phyloP scores from a whole-genome alignment of 2,113 vertebrate genomes.

The Upupa epops region DNA sequence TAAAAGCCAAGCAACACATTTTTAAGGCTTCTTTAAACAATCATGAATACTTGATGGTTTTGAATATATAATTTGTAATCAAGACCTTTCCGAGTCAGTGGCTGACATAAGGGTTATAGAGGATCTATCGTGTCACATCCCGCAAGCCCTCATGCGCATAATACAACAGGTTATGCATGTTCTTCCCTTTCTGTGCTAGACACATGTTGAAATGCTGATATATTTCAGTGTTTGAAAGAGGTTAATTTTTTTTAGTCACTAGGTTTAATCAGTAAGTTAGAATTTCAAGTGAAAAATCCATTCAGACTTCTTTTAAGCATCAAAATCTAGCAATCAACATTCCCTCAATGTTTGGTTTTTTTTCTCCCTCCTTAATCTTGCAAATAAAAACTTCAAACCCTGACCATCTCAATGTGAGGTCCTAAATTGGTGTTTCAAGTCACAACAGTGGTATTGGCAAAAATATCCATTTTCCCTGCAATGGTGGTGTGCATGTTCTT shows the following conservation, averaged over 20 bases:
- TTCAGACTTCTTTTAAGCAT: neutral
- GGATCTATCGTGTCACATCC: too few relatives aligned
- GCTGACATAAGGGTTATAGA: neutral
- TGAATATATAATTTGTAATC: neutral
- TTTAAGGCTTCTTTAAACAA: slow-evolving; percentile 9
- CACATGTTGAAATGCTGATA: neutral
- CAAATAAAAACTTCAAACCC: neutral
- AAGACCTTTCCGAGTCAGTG: neutral
- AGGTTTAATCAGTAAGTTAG: neutral
- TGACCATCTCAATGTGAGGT: neutral
- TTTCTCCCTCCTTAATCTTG: neutral
- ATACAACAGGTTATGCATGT: too few relatives aligned
- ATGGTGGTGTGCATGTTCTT: neutral
- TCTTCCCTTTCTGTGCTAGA: neutral
- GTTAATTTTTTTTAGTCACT: neutral
- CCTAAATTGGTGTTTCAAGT: neutral
- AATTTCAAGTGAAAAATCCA: slow-evolving; percentile 5
- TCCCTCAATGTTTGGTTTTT: neutral
- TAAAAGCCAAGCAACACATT: neutral
- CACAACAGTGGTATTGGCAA: neutral
- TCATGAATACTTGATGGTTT: neutral
- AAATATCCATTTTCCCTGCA: neutral
- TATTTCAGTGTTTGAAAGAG: neutral
- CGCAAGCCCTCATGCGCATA: too few relatives aligned
- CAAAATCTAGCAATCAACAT: neutral